phyloP scores from a whole-genome alignment of 2,113 vertebrate genomes.

The Nesoenas mayeri region DNA sequence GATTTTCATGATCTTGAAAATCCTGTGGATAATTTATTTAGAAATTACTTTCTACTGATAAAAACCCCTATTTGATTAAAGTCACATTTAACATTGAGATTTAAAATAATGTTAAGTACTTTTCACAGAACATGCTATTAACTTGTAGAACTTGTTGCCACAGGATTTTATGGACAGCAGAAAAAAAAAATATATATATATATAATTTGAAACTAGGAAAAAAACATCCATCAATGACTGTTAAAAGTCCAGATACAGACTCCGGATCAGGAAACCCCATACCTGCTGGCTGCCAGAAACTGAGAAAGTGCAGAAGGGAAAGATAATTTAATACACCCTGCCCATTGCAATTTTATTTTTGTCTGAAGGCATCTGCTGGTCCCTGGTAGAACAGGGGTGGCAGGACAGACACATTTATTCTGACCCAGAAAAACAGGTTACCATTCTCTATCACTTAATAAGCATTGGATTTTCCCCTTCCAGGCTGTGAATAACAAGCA shows the following conservation, averaged over 20 bases:
- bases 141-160: slow-evolving; percentile 35
- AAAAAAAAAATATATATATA: neutral
- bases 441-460: neutral
- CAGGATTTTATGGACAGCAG: neutral
- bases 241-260: slow-evolving; percentile 33
- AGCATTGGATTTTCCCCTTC: neutral
- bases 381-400: neutral
- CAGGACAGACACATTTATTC: neutral
- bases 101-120: neutral
- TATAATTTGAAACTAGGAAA: slow-evolving; percentile 33
- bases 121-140: neutral
- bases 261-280: slow-evolving; percentile 47
- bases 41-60: neutral
- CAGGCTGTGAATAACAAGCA: neutral
- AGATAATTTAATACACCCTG: slow-evolving; percentile 13
- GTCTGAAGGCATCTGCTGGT: neutral
- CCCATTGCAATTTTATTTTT: neutral
- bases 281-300: slow-evolving; percentile 19
- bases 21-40: neutral
- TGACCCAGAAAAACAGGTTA: neutral
- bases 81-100: neutral
- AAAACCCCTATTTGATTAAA: neutral
- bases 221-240: neutral
- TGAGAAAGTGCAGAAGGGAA: slow-evolving; percentile 48
- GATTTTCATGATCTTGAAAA: neutral